A percentile compares a stretch with the other conserved stretches of the same genome.
These are phyloP conservation scores for Steatornis caripensis DNA, from an alignment of 2,113 vertebrate species.

Conservation along the genomic window DNA sequence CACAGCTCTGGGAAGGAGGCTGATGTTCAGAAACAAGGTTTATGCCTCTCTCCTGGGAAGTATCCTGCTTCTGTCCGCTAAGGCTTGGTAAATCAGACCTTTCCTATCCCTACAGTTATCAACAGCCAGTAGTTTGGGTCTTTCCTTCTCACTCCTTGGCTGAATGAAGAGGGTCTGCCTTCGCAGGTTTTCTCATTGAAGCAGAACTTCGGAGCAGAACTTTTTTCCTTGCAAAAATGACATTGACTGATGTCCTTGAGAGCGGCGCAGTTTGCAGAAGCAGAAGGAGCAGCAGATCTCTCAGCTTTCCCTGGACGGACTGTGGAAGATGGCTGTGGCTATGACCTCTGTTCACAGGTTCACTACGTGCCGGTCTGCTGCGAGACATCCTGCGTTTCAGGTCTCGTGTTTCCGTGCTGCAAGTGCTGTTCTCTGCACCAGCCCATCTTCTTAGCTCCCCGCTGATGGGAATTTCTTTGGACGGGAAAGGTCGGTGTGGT, in stretches of 20 bases:
- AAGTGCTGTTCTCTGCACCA: background rate
- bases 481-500: background rate
- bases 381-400: background rate
- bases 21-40: background rate
- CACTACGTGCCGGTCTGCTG: background rate
- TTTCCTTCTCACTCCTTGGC: background rate
- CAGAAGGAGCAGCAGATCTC: background rate
- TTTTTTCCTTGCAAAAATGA: background rate
- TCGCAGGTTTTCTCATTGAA: background rate
- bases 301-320: background rate
- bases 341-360: background rate
- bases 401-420: background rate
- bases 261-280: background rate
- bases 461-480: background rate
- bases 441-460: background rate
- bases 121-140: background rate
- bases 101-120: background rate
- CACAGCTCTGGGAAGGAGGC: background rate
- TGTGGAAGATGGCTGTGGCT: background rate
- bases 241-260: accelerated
- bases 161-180: background rate
- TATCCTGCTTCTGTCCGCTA: background rate
- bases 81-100: background rate
- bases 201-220: background rate
- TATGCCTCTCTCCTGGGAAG: background rate